Evolutionary conservation across 2,888 invertebrate genomes (phyloP), one percentile per base, ranked within the genome.

Genomic region (Spialia ferax): DNA sequence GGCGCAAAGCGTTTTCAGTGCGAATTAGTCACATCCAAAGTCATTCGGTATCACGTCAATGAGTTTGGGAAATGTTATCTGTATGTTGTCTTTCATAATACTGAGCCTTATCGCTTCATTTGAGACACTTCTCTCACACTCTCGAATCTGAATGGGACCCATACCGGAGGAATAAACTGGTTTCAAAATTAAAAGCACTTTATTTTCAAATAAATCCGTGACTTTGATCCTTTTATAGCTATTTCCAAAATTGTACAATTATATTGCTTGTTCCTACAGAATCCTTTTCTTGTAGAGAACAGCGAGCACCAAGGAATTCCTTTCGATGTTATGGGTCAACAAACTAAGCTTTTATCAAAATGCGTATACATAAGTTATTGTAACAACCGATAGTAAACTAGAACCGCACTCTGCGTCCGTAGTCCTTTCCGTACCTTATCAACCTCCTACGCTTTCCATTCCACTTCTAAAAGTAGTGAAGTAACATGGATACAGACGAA

Each of bases 361-460:
- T 79, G 75, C 78, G 80, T 77, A 81, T n/a, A n/a, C n/a, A n/a
- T 77, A 69, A 67, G 29, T 64, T 57, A 69, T 62, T 77, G 78
- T 78, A 80, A 80, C 82, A n/a, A 42, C 5, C 22, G 81, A 85
- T 84, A 84, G 78, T 77, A 74, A 82, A 82, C 79, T 83, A 79
- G 82, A 80, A 83, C 81, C 79, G 80, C 80, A 80, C 74, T n/a
- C n/a, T 73, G 77, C 80, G 42, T 42, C 42, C 42, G 42, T 45
- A 45, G 76, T 79, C 79, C 81, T 82, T 85, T 79, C 79, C 81
- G 82, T 85, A 86, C 86, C 85, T 86, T 84, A 78, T 77, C 80
- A 76, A 74, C 80, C 84, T 83, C 84, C 86, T 82, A 89, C 85
- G 86, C 86, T 79, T 83, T 79, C 80, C 78, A 81, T 83, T 79